These are phyloP conservation scores for Tetheella fluctuosa DNA, from an alignment of 2,888 invertebrate genomes.

Conservation along the genomic window DNA sequence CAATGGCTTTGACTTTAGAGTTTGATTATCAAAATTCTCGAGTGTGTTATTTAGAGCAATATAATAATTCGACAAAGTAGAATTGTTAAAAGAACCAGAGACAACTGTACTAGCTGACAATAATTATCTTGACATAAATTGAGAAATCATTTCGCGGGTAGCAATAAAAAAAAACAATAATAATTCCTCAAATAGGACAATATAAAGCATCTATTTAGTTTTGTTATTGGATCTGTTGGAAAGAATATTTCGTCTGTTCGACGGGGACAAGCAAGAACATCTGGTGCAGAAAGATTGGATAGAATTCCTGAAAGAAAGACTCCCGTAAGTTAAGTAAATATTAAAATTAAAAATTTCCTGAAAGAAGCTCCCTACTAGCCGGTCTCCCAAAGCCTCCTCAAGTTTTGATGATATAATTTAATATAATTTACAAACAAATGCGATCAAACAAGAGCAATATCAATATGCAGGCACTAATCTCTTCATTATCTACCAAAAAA, in stretches of 20 bases:
- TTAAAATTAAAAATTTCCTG: no score
- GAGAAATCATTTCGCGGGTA: not conserved
- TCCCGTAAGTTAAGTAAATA: conserved; percentile 88
- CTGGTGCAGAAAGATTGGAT: conserved; percentile 94
- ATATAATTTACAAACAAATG: no score
- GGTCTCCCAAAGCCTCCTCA: no score
- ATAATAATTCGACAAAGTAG: no score
- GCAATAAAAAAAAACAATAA: not conserved
- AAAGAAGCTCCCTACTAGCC: no score
- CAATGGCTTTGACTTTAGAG: no score
- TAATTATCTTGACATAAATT: not conserved
- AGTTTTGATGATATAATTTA: no score
- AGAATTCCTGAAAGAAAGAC: conserved; percentile 91
- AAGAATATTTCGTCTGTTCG: conserved; percentile 91
- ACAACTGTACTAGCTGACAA: not conserved
- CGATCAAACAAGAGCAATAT: no score
- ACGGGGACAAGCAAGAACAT: conserved; percentile 88
- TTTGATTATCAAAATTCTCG: no score
- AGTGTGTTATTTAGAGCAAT: no score
- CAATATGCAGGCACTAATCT: no score
- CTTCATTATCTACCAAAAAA: no score
- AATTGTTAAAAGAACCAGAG: not conserved
- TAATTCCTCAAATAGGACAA: not conserved
- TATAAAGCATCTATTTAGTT: not conserved
- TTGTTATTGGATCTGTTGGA: conserved; percentile 88